Evolutionary conservation across 2,888 invertebrate genomes (phyloP), one percentile per base, ranked within the genome.

Genomic region (Napeogenes sylphis): DNA sequence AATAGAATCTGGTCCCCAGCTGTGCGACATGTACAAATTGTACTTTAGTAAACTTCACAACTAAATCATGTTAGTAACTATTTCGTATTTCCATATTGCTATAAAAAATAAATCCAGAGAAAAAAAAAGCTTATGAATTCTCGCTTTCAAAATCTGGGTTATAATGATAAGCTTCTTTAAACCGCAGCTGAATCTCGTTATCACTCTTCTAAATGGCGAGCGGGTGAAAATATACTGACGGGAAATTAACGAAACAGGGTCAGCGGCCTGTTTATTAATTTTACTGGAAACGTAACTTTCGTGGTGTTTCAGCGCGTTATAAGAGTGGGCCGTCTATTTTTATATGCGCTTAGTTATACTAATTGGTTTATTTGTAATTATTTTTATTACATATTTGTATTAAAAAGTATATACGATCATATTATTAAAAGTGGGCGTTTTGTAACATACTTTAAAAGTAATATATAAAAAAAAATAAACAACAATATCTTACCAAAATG

Each of bases 231-330:
- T 57, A 57, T 58, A 58, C 58, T 55, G 8, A 55, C 67, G 70
- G 66, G 68, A 69, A 72, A 75, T 70, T 73, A 75, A 72, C 71
- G 70, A 68, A 75, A 75, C 69, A 71, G 70, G 76, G 75, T 70
- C 72, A 66, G 57, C 65, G 73, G 63, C 71, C 71, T 66, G 69
- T 65, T 71, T 71, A 71, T 71, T 71, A 72, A 73, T 73, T 71
- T 66, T 45, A 61, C 62, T 55, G 65, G 63, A 66, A 59, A 66
- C 65, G 67, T 63, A 60, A 58, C 46, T 68, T 62, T 60, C 59
- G 62, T 53, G 58, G 51, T 45, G 45, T 51, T 60, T 65, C 61
- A 63, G 46, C 6, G 13, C n/a, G 45, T 13, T 55, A 53, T n/a
- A 32, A 51, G 13, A 56, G 38, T 46, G 13, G 51, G 30, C 33